Conservation (phyloP, 2,888 invertebrate species). For the Linyphia triangularis region DNA sequence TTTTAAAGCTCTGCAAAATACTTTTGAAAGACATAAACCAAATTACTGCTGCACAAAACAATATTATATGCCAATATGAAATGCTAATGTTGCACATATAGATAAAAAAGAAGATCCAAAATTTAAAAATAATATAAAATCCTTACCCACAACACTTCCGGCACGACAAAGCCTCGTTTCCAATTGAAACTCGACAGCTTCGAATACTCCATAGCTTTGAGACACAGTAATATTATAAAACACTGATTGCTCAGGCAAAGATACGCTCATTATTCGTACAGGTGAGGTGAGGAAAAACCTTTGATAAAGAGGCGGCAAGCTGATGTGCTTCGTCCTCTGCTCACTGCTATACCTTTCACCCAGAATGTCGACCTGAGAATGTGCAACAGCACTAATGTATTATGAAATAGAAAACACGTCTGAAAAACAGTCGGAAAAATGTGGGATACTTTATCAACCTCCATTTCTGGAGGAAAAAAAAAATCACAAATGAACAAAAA, state of each 20-base stretch:
- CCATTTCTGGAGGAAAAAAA: too few relatives aligned
- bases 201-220: conserved; percentile 40
- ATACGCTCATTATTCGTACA: conserved; percentile 66
- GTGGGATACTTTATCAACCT: too few relatives aligned
- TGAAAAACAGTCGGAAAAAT: too few relatives aligned
- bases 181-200: conserved; percentile 51
- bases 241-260: conserved; percentile 72
- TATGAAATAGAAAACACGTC: too few relatives aligned
- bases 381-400: too few relatives aligned
- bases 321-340: conserved; percentile 21
- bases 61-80: too few relatives aligned
- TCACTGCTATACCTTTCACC: conserved; percentile 51
- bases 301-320: conserved; percentile 54
- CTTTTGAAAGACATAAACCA: too few relatives aligned
- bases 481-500: too few relatives aligned
- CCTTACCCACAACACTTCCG: conserved; percentile 70
- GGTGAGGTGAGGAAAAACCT: conserved; percentile 36
- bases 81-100: neutral
- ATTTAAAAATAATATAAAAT: neutral
- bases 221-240: conserved; percentile 74
- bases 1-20: too few relatives aligned
- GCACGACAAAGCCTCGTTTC: conserved; percentile 70
- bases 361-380: conserved; percentile 66
- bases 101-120: neutral
- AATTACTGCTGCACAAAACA: too few relatives aligned